Evolutionary conservation across 2,888 invertebrate genomes (phyloP).

Genomic region (Meganola albula): DNA sequence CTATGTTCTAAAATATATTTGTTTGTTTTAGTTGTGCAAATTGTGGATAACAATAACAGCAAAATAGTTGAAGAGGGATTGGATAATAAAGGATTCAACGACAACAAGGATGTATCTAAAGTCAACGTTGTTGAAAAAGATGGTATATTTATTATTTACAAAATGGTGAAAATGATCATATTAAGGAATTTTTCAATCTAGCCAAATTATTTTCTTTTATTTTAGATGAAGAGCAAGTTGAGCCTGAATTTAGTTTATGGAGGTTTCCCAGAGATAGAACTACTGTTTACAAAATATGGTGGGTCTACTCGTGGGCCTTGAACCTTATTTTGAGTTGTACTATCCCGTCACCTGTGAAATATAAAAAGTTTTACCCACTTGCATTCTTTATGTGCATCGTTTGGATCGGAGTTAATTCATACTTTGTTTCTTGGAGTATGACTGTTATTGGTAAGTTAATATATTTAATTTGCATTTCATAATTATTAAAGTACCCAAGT

Average conservation of each 20-base stretch:
- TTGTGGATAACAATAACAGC: slow-evolving; percentile 42
- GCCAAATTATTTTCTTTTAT: slow-evolving; percentile 7
- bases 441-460: slow-evolving; percentile 83
- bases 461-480: background rate
- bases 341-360: slow-evolving; percentile 83
- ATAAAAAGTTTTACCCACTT: slow-evolving; percentile 81
- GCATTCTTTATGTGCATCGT: slow-evolving; percentile 91
- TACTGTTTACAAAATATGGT: slow-evolving; percentile 71
- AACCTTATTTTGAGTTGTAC: slow-evolving; percentile 80
- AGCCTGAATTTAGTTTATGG: slow-evolving; percentile 55
- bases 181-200: too few relatives aligned
- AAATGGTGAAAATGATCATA: too few relatives aligned
- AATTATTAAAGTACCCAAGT: background rate
- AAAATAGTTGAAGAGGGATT: slow-evolving; percentile 48
- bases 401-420: slow-evolving; percentile 91
- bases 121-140: slow-evolving; percentile 30
- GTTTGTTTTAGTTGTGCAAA: slow-evolving; percentile 58
- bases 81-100: slow-evolving; percentile 48
- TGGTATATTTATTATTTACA: too few relatives aligned
- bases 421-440: slow-evolving; percentile 95
- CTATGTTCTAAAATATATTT: too few relatives aligned
- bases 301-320: slow-evolving; percentile 85
- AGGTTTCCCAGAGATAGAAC: slow-evolving; percentile 57
- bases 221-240: slow-evolving; percentile 24
- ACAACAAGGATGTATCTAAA: slow-evolving; percentile 31